Conservation (phyloP, 2,888 invertebrate species). For the Mongoloraphidia duomilia region DNA sequence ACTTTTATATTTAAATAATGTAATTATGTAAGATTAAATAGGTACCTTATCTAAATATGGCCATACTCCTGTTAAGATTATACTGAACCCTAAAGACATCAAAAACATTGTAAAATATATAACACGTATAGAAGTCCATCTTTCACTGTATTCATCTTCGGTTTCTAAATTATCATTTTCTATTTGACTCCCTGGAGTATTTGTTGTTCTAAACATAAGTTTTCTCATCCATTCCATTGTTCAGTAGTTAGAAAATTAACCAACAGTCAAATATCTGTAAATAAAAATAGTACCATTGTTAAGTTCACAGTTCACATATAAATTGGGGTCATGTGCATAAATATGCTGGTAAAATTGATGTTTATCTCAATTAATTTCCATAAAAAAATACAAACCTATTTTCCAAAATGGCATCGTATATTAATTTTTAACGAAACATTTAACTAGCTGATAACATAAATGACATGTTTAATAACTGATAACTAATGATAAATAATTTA, state of each 20-base stretch:
- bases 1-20: neutral
- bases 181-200: neutral
- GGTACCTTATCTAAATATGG: conserved; percentile 72
- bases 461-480: too few relatives aligned
- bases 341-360: too few relatives aligned
- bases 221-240: conserved; percentile 8
- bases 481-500: too few relatives aligned
- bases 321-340: too few relatives aligned
- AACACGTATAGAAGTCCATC: conserved; percentile 66
- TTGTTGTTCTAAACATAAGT: conserved; percentile 4
- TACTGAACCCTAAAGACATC: conserved; percentile 78
- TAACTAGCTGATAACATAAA: too few relatives aligned
- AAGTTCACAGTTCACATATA: too few relatives aligned
- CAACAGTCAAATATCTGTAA: too few relatives aligned
- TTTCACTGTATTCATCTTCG: conserved; percentile 43
- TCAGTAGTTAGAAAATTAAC: neutral
- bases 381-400: too few relatives aligned
- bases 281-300: too few relatives aligned
- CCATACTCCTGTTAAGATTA: conserved; percentile 77
- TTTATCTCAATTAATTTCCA: too few relatives aligned
- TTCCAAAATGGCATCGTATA: too few relatives aligned
- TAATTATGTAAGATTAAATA: conserved; percentile 4
- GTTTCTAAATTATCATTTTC: conserved; percentile 47
- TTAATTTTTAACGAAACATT: too few relatives aligned
- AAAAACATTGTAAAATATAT: conserved; percentile 84